Base-by-base conservation (phyloP, 2,888 invertebrate species). In the Andrena bucephala region DNA sequence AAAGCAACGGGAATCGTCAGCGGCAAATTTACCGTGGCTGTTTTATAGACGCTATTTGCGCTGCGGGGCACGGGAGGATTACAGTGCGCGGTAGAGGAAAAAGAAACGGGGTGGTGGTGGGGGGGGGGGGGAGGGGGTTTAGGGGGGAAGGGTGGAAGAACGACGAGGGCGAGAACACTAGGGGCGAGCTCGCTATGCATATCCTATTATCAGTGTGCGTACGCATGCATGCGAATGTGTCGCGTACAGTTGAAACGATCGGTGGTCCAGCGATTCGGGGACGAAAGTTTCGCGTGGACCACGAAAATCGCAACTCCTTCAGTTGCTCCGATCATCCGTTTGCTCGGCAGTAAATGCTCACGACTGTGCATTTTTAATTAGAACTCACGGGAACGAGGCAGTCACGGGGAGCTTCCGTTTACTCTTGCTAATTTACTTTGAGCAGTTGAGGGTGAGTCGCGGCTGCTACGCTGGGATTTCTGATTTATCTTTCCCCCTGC, bases 1-100 rank as follows among this genome's bases (percentile, higher is more conserved):
- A 89, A 89, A 90, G 89, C 88, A 90, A 77, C 77, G 82, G 72
- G 78, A 84, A 81, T 85, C 83, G 86, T 88, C 85, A 69, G 77
- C 31, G 81, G 75, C 68, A 86, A 89, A 89, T 89, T 90, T 84
- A 82, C 82, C 79, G 72, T 57, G 54, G 63, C 54, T 87, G 85
- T 83, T 87, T 83, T 87, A 83, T 80, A 77, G 83, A 62, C 63
- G 68, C 70, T 83, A 85, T 83, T 85, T 85, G 74, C 76, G 65
- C 75, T 42, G 48, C 20, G 73, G 48, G 54, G 48, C 48, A 78
- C 36, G 72, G 73, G 74, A 73, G 84, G 77, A 85, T 85, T 82
- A 83, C 80, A 75, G 77, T 65, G 70, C 52, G 76, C 57, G 69
- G 50, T 36, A 57, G 13, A 33, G 33, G 27, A 57, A 72, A 63